Conservation (phyloP, 37 sponge, comb jelly and placozoan species). For the Spongilla lacustris region DNA sequence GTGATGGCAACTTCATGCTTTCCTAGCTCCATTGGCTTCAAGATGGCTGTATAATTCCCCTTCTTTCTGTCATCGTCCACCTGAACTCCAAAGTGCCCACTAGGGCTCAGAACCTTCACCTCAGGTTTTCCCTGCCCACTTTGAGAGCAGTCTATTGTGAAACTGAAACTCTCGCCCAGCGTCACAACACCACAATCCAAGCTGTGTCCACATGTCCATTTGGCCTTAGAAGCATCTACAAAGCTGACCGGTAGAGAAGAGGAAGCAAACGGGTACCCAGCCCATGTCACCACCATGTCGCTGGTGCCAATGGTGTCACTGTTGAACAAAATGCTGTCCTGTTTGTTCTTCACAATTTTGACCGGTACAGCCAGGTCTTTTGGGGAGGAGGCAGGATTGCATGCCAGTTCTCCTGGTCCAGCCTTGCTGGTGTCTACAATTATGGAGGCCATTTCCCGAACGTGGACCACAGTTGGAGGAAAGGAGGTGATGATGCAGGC, state of each 20-base stretch:
- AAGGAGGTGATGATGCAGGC: constrained; percentile 29
- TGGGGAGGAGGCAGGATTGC: constrained; percentile 14
- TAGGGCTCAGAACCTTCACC: constrained; percentile 54
- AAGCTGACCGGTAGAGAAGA: constrained; percentile 36
- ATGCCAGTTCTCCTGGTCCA: constrained; percentile 64
- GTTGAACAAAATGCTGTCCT: constrained; percentile 14
- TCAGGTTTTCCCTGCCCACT: constrained; percentile 59
- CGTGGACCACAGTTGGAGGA: constrained; percentile 29
- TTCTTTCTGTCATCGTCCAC: constrained; percentile 53
- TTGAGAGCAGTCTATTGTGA: constrained; percentile 31
- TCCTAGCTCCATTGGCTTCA: constrained; percentile 82
- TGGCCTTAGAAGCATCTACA: constrained; percentile 58
- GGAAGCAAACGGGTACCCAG: constrained; percentile 44
- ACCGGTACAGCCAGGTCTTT: constrained; percentile 34
- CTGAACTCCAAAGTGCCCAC: constrained; percentile 20
- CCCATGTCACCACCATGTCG: constrained; percentile 49
- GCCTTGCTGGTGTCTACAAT: constrained; percentile 35
- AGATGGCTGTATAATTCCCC: constrained; percentile 49
- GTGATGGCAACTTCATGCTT: constrained; percentile 65
- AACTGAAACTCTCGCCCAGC: constrained; percentile 31
- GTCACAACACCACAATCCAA: neutral
- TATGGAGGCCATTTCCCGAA: constrained; percentile 37
- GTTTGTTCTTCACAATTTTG: neutral
- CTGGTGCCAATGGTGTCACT: constrained; percentile 18
- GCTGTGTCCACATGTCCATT: constrained; percentile 22